These are phyloP conservation scores for Drosophila nikananu DNA, from an alignment of 1,140 invertebrate species.

Conservation along the genomic window DNA sequence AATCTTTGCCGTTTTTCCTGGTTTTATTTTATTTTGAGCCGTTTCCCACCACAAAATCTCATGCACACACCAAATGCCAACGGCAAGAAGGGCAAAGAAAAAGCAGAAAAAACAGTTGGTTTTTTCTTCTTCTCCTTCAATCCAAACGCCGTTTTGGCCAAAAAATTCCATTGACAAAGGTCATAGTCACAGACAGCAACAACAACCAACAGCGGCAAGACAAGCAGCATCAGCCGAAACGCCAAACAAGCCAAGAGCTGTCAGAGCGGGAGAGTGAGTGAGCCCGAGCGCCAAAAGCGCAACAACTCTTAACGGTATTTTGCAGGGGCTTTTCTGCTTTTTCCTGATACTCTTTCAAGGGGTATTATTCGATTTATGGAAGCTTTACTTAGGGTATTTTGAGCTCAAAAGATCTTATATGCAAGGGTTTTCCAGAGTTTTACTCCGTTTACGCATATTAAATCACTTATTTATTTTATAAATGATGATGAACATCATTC, in stretches of 20 bases:
- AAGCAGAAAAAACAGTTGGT: constrained; percentile 6
- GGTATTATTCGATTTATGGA: not conserved
- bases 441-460: not conserved
- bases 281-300: constrained; percentile 57
- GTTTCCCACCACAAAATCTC: constrained; percentile 41
- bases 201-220: constrained; percentile 27
- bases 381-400: not conserved
- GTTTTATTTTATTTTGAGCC: constrained; percentile 1
- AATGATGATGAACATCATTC: not conserved
- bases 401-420: not conserved
- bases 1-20: not conserved
- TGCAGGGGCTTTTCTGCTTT: constrained; percentile 40
- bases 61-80: constrained; percentile 35
- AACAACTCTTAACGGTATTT: constrained; percentile 79
- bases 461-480: not conserved
- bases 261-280: constrained; percentile 15
- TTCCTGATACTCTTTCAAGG: constrained; percentile 4
- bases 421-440: not conserved
- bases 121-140: constrained; percentile 12
- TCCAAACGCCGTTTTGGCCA: constrained; percentile 46
- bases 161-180: constrained; percentile 80
- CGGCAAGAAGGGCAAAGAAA: constrained; percentile 14
- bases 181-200: constrained; percentile 64
- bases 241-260: constrained; percentile 52
- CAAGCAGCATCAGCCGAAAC: constrained; percentile 23